Evolutionary conservation across 1,140 invertebrate genomes (phyloP), one percentile per base, ranked within the genome.

Genomic region (Helicorthomorpha holstii): DNA sequence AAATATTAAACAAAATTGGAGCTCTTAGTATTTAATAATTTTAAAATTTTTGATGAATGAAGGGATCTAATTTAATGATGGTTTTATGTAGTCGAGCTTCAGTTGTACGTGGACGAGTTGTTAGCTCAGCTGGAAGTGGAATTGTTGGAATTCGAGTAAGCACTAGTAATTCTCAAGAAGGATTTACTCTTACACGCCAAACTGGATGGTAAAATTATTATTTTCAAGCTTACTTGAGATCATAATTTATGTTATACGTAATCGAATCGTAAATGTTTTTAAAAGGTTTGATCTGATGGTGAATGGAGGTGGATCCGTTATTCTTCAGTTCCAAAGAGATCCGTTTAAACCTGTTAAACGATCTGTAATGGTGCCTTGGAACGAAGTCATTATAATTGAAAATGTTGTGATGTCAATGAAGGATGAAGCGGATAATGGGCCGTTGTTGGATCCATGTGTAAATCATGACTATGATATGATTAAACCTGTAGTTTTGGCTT

Each of bases 311-410:
- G 91, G 92, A 0, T 88, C 91, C 0, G 87, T 97, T 0, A 94
- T 85, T 0, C 69, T 98, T 14, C 84, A 92, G 63, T 96, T 98
- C 62, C 88, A 92, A 49, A 75, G 92, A 53, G 82, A 86, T 34
- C 91, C 91, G 0, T 96, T 96, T 67, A 80, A 84, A 48, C 79
- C 85, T 1, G 82, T 88, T 56, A 84, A 78, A n/a, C 79, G 85
- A 62, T 90, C 93, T 50, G 84, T 96, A 2, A 88, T 85, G 63
- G 87, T 96, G 21, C 90, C 90, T 2, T 95, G 92, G 89, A 98
- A 98, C 70, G 88, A 94, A 76, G 83, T 88, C 50, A 82, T 93
- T 12, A 89, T 92, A 46, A 89, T 92, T 55, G 85, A 91, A 58
- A 80, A 82, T 29, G 78, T 91, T 26, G 66, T 81, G 0, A 90